Base-by-base conservation (phyloP, 2,113 vertebrate genomes). In the Tragelaphus strepsiceros region DNA sequence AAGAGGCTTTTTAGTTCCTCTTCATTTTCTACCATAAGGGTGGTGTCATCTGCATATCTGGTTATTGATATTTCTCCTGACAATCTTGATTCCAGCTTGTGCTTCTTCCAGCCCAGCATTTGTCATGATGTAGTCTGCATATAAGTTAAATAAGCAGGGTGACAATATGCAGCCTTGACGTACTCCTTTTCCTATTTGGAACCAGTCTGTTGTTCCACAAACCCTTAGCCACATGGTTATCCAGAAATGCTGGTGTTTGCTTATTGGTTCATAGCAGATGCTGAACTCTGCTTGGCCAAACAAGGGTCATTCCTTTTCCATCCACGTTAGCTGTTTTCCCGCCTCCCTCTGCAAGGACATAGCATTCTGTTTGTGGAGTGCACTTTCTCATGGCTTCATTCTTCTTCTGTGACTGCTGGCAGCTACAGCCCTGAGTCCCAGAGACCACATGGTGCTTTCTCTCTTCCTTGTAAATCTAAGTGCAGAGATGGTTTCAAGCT, bases 401-500 rank as follows among this genome's bases (percentile, higher is more conserved):
- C 10, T 39, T 8, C 28, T 54, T 56, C 46, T 51, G 5, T 30
- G 21, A 84, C 39, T 10, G 9, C 19, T 61, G 43, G 30, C 19
- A 26, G 1, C 28, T 9, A 39, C n/a, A 13, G 26, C 58, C 28
- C 21, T 2, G 4, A 1, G 53, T 71, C 32, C 61, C 35, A 11
- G 1, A 1, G 53, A 14, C 22, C 32, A 24, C 54, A 11, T 51
- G 39, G 2, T 43, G 39, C 56, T 88, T 81, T 90, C 43, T 67
- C 26, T 77, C 28, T 81, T 26, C n/a, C 56, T 43, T 46, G 11
- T 56, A 58, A 93, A 64, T n/a, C 35, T 19, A 90, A 77, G 77
- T 58, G 30, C 77, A 94, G 77, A 84, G 26, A 12, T 46, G 22
- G n/a, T 81, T 91, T 88, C 39, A 61, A 21, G n/a, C 83, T 81